Percentiles rank a stretch among this genome's conserved stretches.
Evolutionary conservation across 2,113 vertebrate species (phyloP).

Genomic region (Rana temporaria): DNA sequence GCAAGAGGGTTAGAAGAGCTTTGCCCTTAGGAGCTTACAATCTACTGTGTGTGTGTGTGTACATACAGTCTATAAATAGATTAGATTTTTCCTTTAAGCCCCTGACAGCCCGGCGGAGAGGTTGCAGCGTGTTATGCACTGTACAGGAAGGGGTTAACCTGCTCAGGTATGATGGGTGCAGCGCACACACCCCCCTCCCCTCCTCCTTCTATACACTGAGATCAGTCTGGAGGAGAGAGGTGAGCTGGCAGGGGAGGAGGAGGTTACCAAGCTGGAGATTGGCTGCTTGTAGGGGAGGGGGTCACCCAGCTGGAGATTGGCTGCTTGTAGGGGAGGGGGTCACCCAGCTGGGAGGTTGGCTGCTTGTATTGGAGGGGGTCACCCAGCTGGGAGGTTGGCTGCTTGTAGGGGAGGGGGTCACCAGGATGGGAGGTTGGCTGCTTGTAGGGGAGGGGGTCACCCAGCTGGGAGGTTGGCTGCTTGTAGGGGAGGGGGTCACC

Average conservation of each 20-base stretch:
- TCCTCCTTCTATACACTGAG: background rate
- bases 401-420: background rate
- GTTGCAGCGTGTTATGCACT: too few relatives aligned
- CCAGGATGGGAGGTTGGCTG: background rate
- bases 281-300: background rate
- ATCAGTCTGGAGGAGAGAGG: background rate
- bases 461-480: background rate
- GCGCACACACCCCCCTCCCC: background rate
- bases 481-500: background rate
- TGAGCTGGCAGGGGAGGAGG: constrained; percentile 35
- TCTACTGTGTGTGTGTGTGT: too few relatives aligned
- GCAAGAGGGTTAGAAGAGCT: too few relatives aligned
- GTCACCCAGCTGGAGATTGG: background rate
- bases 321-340: background rate
- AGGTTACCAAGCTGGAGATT: background rate
- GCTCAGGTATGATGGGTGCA: constrained; percentile 35
- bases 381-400: background rate
- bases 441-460: background rate
- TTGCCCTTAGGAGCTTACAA: too few relatives aligned
- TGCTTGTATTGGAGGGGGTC: too few relatives aligned
- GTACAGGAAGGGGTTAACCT: background rate
- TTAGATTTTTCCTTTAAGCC: too few relatives aligned
- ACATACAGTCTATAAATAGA: too few relatives aligned
- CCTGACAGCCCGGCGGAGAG: background rate
- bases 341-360: background rate